Evolutionary conservation across 1,140 invertebrate species (phyloP), one percentile per base, ranked within the genome.

Genomic region (Plutomurus gul): DNA sequence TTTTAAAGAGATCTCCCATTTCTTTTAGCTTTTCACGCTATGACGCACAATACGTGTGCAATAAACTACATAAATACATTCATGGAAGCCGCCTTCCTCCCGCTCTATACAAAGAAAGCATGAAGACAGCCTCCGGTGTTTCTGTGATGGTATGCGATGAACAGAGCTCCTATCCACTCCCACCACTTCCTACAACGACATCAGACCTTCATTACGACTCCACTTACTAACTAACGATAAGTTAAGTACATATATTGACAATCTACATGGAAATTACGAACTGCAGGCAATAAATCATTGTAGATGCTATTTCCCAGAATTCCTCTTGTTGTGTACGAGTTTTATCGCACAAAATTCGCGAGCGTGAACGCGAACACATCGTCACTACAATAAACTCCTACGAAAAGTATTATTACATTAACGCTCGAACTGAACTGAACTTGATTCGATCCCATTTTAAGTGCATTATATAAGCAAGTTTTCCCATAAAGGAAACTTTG

Each of bases 401-500:
- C 47, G 20, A 51, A 51, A 51, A 51, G 47, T 51, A 51, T 22
- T n/a, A n/a, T n/a, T n/a, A n/a, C n/a, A n/a, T n/a, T n/a, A n/a
- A n/a, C n/a, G 47, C 47, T 20, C 47, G 20, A 51, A 51, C 47
- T 65, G 25, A 65, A 65, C 11, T 27, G 25, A 65, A 65, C 25
- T 65, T 33, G 56, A 65, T 65, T 65, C 30, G 25, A 65, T 65
- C 56, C 27, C 56, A 65, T 65, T 30, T 65, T 65, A 65, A 30
- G 56, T 30, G 56, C 56, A n/a, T 33, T 65, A 65, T 65, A 65
- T 65, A 65, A 65, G 13, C 27, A 65, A 65, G 56, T 65, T 65
- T 65, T 65, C 56, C 56, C 56, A 65, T 65, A 65, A 65, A 65
- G 13, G 56, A 65, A 65, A 65, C 25, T 65, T 65, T 65, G 39